Base-by-base conservation (phyloP, 2,888 invertebrate species). In the Argyra leucocephala region DNA sequence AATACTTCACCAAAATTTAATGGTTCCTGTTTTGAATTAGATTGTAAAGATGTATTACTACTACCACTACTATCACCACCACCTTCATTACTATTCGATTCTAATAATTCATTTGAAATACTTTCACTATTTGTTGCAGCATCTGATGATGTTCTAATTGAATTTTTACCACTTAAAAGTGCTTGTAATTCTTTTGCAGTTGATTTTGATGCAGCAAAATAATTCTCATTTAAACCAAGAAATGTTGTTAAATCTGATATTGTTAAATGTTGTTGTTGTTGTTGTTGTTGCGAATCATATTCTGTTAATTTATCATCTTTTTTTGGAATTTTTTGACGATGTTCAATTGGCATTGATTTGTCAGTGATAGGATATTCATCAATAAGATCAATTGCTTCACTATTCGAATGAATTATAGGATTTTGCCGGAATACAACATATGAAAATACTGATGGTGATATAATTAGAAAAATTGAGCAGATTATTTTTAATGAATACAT, bases 1-100 rank as follows among this genome's bases (percentile, higher is more conserved):
- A 62, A 22, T 18, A 62, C 36, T 22, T 62, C 62, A 62, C 62
- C 36, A 62, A 62, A 62, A 62, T 36, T 62, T 36, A 37, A 22
- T 37, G 62, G 62, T 62, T 62, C 24, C n/a, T 26, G 31, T 9
- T 61, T 48, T 48, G 48, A 5, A 48, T 48, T n/a, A 18, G 48
- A 12, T 18, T 5, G 2, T 18, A 15, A 1, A 5, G 48, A 12
- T 12, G 37, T 5, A 37, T 5, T 37, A 26, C 5, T 6, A 6
- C 4, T 4, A 10, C 31, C 31, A 31, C 3, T 12, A 31, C 12
- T 31, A 31, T 31, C 12, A 10, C 10, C 23, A 23, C 5, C 18
- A 9, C 18, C 5, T 31, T 61, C 61, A 31, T 24, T 24, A 31
- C 31, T 61, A n/a, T n/a, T 24, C 9, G 18, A 23, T 23, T 48